Percentiles rank a stretch among this genome's conserved stretches.
Evolutionary conservation across 2,113 vertebrate genomes (phyloP).

Genomic region (Emydura subglobosa): DNA sequence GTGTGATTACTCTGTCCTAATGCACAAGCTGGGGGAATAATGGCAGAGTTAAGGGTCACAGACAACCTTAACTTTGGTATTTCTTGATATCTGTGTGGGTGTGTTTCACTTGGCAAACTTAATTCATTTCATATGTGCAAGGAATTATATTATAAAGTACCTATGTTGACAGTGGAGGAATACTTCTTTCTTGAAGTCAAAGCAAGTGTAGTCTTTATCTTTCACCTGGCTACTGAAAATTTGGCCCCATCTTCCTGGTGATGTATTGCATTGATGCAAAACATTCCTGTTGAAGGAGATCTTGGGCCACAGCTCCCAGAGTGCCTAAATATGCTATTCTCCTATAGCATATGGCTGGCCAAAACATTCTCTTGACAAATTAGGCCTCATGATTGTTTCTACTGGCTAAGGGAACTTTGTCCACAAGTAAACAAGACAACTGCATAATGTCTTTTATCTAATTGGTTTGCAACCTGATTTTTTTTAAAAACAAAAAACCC

Average conservation of each 20-base stretch:
- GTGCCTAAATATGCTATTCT: background rate
- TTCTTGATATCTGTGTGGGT: background rate
- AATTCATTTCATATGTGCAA: accelerated
- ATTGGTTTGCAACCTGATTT: background rate
- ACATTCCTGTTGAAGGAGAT: background rate
- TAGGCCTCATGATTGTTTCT: constrained; percentile 41
- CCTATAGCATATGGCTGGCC: constrained; percentile 2
- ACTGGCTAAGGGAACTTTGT: constrained; percentile 37
- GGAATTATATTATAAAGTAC: background rate
- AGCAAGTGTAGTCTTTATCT: background rate
- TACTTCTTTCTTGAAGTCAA: background rate
- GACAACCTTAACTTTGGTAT: accelerated
- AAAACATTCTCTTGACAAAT: background rate
- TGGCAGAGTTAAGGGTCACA: background rate
- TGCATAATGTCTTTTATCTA: constrained; percentile 4
- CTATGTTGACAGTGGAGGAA: background rate
- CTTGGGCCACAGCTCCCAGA: constrained; percentile 15
- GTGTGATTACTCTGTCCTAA: background rate
- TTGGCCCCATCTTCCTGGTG: background rate
- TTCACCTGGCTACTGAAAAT: background rate
- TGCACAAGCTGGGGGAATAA: accelerated
- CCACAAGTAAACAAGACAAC: constrained; percentile 33
- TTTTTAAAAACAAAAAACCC: background rate
- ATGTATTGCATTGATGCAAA: background rate
- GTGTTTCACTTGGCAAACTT: background rate